These are phyloP conservation scores for Hyperoplus immaculatus DNA, from an alignment of 2,797 vertebrate species.

Conservation along the genomic window DNA sequence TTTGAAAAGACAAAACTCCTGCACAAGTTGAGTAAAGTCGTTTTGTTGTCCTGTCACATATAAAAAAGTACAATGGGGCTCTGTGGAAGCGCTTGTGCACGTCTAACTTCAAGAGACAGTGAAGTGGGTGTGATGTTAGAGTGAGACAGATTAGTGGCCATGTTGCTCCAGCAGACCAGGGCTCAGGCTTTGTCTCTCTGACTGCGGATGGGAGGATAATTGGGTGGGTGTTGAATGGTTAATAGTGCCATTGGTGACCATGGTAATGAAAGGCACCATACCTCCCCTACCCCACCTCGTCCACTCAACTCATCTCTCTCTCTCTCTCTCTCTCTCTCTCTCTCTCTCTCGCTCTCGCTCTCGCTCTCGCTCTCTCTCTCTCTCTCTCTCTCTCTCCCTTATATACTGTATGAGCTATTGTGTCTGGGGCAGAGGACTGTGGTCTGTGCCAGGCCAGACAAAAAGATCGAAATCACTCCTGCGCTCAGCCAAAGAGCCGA, in stretches of 20 bases:
- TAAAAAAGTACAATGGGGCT: constrained; percentile 51
- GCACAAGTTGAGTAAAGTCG: constrained; percentile 46
- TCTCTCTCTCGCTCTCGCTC: constrained; percentile 33
- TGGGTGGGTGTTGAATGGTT: constrained; percentile 86
- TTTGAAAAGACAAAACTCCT: constrained; percentile 51
- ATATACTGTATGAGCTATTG: constrained; percentile 83
- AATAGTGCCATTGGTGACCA: constrained; percentile 88
- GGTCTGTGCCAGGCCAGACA: constrained; percentile 84
- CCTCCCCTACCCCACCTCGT: constrained; percentile 70
- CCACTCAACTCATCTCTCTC: constrained; percentile 55
- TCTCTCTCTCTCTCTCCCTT: constrained; percentile 19
- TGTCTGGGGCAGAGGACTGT: constrained; percentile 80
- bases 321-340: constrained; percentile 24
- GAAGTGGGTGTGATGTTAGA: constrained; percentile 80
- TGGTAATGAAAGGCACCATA: constrained; percentile 86
- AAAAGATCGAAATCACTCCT: constrained; percentile 84
- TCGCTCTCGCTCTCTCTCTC: constrained; percentile 35
- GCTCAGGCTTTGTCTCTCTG: constrained; percentile 81
- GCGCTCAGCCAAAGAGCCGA: constrained; percentile 77
- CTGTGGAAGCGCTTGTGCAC: constrained; percentile 52
- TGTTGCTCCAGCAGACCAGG: constrained; percentile 84
- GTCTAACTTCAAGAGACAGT: constrained; percentile 75
- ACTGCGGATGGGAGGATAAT: constrained; percentile 83
- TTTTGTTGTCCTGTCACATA: constrained; percentile 58
- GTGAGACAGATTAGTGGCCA: constrained; percentile 83